Conservation (phyloP, 2,797 vertebrate species). For the Peromyscus nudipes region DNA sequence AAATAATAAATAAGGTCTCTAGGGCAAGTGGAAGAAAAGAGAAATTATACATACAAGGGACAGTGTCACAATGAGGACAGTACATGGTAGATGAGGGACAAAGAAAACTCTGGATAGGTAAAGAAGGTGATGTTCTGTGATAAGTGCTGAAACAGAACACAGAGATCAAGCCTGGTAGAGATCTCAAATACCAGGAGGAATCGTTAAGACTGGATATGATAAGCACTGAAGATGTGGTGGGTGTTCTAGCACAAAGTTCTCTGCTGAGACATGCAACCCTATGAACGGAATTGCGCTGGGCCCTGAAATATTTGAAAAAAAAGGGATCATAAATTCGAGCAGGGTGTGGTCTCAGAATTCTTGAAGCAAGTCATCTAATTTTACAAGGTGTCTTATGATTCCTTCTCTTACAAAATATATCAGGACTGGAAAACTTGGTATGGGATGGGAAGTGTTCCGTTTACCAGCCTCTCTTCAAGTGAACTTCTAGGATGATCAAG, state of each 20-base stretch:
- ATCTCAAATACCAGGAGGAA: background rate
- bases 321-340: background rate
- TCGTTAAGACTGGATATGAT: background rate
- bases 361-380: background rate
- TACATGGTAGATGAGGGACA: background rate
- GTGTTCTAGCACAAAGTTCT: conserved; percentile 2
- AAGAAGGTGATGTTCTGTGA: background rate
- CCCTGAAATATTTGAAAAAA: background rate
- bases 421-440: background rate
- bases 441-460: background rate
- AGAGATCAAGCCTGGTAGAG: background rate
- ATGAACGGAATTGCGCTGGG: background rate
- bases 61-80: background rate
- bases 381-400: background rate
- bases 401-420: background rate
- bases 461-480: background rate
- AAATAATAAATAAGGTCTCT: conserved; percentile 44
- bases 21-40: background rate
- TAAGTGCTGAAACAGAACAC: background rate
- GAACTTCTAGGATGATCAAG: background rate
- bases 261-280: conserved; percentile 5
- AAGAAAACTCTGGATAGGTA: background rate
- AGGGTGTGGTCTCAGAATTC: background rate
- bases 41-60: conserved; percentile 18
- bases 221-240: background rate